Evolutionary conservation across 2,888 invertebrate genomes (phyloP).

Genomic region (Crepidodera aurea): DNA sequence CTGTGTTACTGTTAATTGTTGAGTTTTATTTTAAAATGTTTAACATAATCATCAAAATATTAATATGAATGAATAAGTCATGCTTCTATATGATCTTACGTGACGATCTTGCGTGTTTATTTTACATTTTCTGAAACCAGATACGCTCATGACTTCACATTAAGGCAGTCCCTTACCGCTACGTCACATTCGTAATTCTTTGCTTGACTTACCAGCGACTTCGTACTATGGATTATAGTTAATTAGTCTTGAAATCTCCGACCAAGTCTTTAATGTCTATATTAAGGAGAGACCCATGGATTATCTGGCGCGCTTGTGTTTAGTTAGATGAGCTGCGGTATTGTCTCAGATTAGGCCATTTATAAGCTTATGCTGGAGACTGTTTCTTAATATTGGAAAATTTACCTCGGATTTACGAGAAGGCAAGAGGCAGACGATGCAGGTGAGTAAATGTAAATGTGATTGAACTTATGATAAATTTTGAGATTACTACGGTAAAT

Average conservation of each 20-base stretch:
- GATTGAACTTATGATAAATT: too few relatives aligned
- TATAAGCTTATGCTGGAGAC: conserved; percentile 13
- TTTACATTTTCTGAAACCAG: too few relatives aligned
- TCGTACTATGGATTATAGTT: conserved; percentile 41
- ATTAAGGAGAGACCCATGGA: conserved; percentile 34
- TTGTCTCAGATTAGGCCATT: conserved; percentile 29
- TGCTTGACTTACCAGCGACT: conserved; percentile 37
- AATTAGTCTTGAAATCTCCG: conserved; percentile 38
- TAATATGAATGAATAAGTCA: too few relatives aligned
- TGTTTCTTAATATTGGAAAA: conserved; percentile 14
- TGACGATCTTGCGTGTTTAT: too few relatives aligned
- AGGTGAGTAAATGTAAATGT: background rate
- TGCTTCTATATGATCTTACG: too few relatives aligned
- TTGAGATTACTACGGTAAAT: too few relatives aligned
- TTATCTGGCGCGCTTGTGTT: conserved; percentile 24
- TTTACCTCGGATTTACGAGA: conserved; percentile 2
- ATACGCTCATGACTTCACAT: conserved; percentile 4
- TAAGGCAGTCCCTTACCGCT: conserved; percentile 8
- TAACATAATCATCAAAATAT: too few relatives aligned
- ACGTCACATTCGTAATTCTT: conserved; percentile 24
- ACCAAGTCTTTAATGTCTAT: conserved; percentile 31
- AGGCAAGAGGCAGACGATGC: background rate
- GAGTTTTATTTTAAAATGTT: too few relatives aligned
- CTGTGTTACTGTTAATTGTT: too few relatives aligned
- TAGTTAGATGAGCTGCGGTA: conserved; percentile 31